Conservation (phyloP, 2,888 invertebrate species). For the Calliopum simillimum region DNA sequence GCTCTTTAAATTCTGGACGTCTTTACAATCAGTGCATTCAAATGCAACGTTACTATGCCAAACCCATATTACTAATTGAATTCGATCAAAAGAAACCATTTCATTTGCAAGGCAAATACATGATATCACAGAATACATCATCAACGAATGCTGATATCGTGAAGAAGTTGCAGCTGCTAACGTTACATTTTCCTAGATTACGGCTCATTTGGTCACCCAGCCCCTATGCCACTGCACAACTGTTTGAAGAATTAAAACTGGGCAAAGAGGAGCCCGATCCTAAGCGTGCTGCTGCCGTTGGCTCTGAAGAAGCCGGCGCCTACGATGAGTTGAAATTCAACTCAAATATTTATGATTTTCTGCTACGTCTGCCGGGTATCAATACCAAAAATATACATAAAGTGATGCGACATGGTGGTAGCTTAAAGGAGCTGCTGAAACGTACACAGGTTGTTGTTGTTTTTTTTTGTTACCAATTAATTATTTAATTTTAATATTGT, state of each 20-base stretch:
- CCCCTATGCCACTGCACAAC: slow-evolving; percentile 94
- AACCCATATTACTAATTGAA: slow-evolving; percentile 93
- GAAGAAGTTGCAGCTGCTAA: slow-evolving; percentile 90
- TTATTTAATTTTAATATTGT: slow-evolving; percentile 21
- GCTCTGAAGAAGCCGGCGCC: slow-evolving; percentile 73
- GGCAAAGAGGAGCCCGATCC: slow-evolving; percentile 85
- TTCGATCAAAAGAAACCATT: slow-evolving; percentile 95
- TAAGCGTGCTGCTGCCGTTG: slow-evolving; percentile 78
- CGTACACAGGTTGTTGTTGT: slow-evolving; percentile 69
- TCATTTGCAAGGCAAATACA: slow-evolving; percentile 86
- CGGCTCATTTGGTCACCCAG: slow-evolving; percentile 96
- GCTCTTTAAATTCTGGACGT: slow-evolving; percentile 93
- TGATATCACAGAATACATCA: slow-evolving; percentile 78
- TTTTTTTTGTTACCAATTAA: slow-evolving; percentile 50
- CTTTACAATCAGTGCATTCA: slow-evolving; percentile 95
- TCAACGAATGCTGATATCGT: slow-evolving; percentile 80
- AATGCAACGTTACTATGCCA: slow-evolving; percentile 89
- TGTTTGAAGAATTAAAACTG: slow-evolving; percentile 95
- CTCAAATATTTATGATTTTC: slow-evolving; percentile 79
- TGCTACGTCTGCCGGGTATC: slow-evolving; percentile 90
- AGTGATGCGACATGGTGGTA: slow-evolving; percentile 80
- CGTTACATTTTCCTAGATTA: slow-evolving; percentile 93
- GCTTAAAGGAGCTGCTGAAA: slow-evolving; percentile 74
- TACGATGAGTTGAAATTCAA: slow-evolving; percentile 78
- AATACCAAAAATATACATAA: slow-evolving; percentile 85